Base-by-base conservation (phyloP, 2,113 vertebrate species). In the Promerops cafer region DNA sequence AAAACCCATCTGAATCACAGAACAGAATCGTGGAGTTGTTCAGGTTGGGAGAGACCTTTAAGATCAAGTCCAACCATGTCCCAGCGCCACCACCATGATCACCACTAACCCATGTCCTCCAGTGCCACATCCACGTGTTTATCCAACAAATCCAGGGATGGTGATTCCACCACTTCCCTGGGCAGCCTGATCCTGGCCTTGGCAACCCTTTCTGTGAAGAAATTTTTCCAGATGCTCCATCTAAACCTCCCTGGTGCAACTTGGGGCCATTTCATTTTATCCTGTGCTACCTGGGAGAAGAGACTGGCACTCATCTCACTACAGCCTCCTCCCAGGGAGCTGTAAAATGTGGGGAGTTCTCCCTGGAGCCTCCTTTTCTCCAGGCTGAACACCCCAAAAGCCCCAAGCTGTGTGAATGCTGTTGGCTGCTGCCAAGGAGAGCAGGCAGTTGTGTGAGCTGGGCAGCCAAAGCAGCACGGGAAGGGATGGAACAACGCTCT, bases 21-120 rank as follows among this genome's bases (percentile, higher is more conserved):
- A n/a, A 30, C 2, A 13, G 33, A 22, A 13, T 7, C 6, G 3
- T 7, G 54, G 33, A 7, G 27, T 16, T 0, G 0, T 5, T 61
- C 13, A 11, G 13, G 12, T 2, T n/a, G 47, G 74, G 17, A 39
- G 35, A 39, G 4, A 39, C 6, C 28, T 45, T 27, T 27, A 3
- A 28, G 10, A 14, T 17, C 15, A 10, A 26, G 26, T 59, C 44
- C 53, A 42, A 0, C 44, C 52, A 16, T 39, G 18, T 28, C 0
- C 18, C 10, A 60, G 35, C 45, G 20, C 30, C 44, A 35, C 5
- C 35, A 15, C 30, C 9, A 2, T 13, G 21, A 9, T 35, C 16
- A 33, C 6, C 54, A n/a, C 30, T 9, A 9, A 11, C 40, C 54
- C 5, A 0, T 6, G n/a, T 13, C 45, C 47, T n/a, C n/a, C 42